Percentiles rank a stretch among this genome's conserved stretches.
phyloP scores from a whole-genome alignment of 1,140 invertebrate species.

The Spodoptera frugiperda region DNA sequence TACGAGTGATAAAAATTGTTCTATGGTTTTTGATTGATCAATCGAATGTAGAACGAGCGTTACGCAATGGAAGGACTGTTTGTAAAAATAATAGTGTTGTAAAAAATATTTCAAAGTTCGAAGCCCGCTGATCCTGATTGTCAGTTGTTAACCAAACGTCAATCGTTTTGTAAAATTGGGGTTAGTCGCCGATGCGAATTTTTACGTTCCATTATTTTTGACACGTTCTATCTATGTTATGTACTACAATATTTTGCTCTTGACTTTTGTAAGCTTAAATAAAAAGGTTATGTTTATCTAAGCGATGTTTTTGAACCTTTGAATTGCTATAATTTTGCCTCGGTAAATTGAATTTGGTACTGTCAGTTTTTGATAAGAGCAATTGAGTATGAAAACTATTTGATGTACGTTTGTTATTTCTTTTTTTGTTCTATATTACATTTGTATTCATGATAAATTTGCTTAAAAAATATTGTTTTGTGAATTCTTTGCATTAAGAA shows the following conservation, averaged over 20 bases:
- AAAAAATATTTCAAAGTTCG: slow-evolving; percentile 22
- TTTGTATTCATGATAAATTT: no score
- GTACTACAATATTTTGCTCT: slow-evolving; percentile 19
- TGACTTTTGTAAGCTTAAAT: no score
- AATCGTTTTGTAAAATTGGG: slow-evolving; percentile 34
- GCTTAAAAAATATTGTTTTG: no score
- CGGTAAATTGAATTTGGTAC: no score
- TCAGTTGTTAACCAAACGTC: slow-evolving; percentile 26
- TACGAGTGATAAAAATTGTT: neutral
- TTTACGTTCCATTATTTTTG: slow-evolving; percentile 24
- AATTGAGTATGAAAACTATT: no score
- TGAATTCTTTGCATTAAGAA: no score
- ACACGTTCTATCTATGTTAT: slow-evolving; percentile 41
- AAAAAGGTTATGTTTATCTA: no score
- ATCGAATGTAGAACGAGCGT: neutral
- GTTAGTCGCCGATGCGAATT: neutral
- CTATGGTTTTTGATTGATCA: neutral
- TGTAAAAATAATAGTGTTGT: slow-evolving; percentile 38
- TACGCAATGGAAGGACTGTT: neutral
- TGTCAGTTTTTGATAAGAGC: no score
- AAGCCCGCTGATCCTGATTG: slow-evolving; percentile 20
- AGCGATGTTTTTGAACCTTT: no score
- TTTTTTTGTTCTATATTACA: no score
- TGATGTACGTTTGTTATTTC: no score
- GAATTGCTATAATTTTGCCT: no score